Evolutionary conservation across 2,888 invertebrate species (phyloP), one percentile per base, ranked within the genome.

Genomic region (Nomada fucata): DNA sequence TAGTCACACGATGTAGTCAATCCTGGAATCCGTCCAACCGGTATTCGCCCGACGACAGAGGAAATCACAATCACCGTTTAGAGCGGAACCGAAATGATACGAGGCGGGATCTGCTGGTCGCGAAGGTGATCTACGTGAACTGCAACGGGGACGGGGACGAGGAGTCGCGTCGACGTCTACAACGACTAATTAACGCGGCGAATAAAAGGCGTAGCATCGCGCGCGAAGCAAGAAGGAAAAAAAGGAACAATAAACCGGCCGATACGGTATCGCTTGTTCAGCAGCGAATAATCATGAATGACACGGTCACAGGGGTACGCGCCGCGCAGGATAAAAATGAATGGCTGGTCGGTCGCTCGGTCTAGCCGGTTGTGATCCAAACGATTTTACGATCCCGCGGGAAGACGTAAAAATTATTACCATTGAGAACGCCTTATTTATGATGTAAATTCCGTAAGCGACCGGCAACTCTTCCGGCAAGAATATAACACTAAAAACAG

Each of bases 371-470:
- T 60, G 59, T 59, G 64, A 15, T 68, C n/a, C 76, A 44, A 36
- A n/a, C 64, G 23, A 77, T 67, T 79, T 80, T 80, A 80, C 71
- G 79, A 72, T 55, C 61, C 15, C 23, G 13, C 3, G 3, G 29
- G 26, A 60, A 44, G 52, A 52, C 68, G 78, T 52, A 78, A 80
- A 80, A 72, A 78, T 72, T 72, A 67, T 68, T 57, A 50, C 57
- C 67, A 59, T 68, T 26, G 68, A 63, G 63, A 63, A 80, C 47
- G 57, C 72, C 72, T 79, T 79, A 72, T 80, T 79, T 80, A 80
- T 26, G 72, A 68, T 52, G 63, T 63, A 78, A 80, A 67, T 78
- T 72, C 52, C 52, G 61, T 52, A 47, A 72, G 63, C 78, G 29
- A 15, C 11, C 52, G 13, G 71, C 65, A 71, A 57, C 71, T 67